Conservation (phyloP, 2,113 vertebrate species). For the Cyanistes caeruleus region DNA sequence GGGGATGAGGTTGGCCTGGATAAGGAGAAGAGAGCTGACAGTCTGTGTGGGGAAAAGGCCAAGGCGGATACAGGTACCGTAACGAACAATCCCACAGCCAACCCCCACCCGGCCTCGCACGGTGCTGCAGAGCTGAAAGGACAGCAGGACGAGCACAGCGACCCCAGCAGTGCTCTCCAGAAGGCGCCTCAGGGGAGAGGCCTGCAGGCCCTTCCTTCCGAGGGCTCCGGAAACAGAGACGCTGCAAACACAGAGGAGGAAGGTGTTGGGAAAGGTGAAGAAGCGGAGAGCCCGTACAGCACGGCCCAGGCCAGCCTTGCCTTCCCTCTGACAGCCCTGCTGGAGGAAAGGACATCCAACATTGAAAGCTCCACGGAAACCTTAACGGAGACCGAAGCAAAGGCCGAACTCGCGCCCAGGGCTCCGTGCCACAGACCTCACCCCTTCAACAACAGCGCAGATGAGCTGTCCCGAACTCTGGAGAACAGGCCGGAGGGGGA, state of each 20-base stretch:
- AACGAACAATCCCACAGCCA: neutral
- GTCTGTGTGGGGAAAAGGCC: neutral
- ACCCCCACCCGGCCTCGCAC: neutral
- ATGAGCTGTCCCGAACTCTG: neutral
- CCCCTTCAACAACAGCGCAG: conserved; percentile 27
- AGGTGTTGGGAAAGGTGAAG: neutral
- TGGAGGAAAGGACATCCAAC: conserved; percentile 75
- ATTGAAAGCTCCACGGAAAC: conserved; percentile 87
- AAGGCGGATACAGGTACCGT: neutral
- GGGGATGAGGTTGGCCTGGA: conserved; percentile 22
- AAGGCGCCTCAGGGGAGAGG: conserved; percentile 13
- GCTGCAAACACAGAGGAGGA: neutral
- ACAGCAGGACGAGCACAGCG: neutral
- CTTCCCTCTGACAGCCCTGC: conserved; percentile 23
- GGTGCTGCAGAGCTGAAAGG: conserved; percentile 45
- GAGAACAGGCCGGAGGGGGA: conserved; percentile 63
- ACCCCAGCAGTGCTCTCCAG: neutral
- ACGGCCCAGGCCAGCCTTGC: conserved; percentile 40
- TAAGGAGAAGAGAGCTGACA: conserved; percentile 36
- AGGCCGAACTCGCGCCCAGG: conserved; percentile 52
- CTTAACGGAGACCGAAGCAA: conserved; percentile 82
- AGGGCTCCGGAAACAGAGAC: conserved; percentile 11
- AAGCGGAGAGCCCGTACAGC: conserved; percentile 14
- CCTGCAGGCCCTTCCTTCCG: neutral
- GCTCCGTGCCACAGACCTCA: conserved; percentile 34